Conservation (phyloP, 2,888 invertebrate species). For the Cantharis lateralis region DNA sequence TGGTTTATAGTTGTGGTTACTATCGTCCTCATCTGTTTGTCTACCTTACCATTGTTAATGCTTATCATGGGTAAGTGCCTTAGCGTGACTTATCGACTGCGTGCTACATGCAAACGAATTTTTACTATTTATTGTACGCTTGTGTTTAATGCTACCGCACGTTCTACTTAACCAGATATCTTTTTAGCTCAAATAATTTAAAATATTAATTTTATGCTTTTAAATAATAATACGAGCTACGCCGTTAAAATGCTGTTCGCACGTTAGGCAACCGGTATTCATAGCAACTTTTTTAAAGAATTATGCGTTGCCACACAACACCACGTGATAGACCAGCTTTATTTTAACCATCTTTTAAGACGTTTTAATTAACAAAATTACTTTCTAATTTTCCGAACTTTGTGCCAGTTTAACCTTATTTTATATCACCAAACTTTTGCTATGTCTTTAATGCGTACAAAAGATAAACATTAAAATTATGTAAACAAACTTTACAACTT, state of each 20-base stretch:
- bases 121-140: not conserved
- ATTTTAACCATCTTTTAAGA: not conserved
- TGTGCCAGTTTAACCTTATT: not conserved
- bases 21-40: slow-evolving; percentile 68
- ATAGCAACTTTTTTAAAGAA: not conserved
- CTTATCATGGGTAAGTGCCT: slow-evolving; percentile 73
- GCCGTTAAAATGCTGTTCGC: not conserved
- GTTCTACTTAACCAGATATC: not conserved
- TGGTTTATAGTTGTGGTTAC: slow-evolving; percentile 71
- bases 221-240: too few species aligned
- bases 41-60: slow-evolving; percentile 75
- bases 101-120: slow-evolving; percentile 39
- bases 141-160: not conserved
- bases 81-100: slow-evolving; percentile 30
- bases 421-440: not conserved
- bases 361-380: not conserved
- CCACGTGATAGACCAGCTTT: not conserved
- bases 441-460: not conserved
- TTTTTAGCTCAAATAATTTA: not conserved
- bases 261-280: not conserved
- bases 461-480: not conserved
- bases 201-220: not conserved
- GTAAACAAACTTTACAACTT: not conserved
- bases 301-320: not conserved
- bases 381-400: not conserved